Evolutionary conservation across 2,797 vertebrate species (phyloP).

Genomic region (Selene dorsalis): DNA sequence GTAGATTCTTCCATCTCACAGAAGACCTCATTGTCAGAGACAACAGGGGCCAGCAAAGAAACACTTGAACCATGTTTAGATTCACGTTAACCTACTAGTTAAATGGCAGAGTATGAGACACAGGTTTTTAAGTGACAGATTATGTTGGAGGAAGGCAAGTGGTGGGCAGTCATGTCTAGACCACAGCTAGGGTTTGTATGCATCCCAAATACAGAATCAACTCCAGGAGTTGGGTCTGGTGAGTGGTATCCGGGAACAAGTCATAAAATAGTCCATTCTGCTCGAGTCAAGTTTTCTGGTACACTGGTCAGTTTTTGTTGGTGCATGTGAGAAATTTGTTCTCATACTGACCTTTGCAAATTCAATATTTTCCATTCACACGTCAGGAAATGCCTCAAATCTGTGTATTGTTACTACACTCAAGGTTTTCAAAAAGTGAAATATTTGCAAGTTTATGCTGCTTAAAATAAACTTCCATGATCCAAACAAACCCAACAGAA

Average conservation of each 20-base stretch:
- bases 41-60: constrained; percentile 31
- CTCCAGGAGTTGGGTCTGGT: constrained; percentile 49
- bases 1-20: constrained; percentile 30
- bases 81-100: constrained; percentile 60
- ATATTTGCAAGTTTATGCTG: constrained; percentile 34
- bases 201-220: constrained; percentile 48
- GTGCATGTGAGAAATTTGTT: constrained; percentile 51
- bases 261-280: constrained; percentile 69
- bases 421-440: constrained; percentile 29
- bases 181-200: constrained; percentile 59
- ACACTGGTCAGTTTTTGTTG: constrained; percentile 52
- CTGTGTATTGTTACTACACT: constrained; percentile 50
- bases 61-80: constrained; percentile 61
- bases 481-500: constrained; percentile 44
- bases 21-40: background rate
- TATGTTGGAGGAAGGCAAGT: constrained; percentile 57
- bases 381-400: constrained; percentile 50
- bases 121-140: constrained; percentile 54
- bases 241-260: constrained; percentile 54
- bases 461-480: constrained; percentile 55
- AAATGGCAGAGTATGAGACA: constrained; percentile 48
- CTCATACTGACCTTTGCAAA: constrained; percentile 46
- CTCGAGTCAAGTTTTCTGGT: constrained; percentile 57
- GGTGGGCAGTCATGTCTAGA: constrained; percentile 73
- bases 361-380: constrained; percentile 57